phyloP scores from a whole-genome alignment of 2,888 invertebrate species.

The Automeris io region DNA sequence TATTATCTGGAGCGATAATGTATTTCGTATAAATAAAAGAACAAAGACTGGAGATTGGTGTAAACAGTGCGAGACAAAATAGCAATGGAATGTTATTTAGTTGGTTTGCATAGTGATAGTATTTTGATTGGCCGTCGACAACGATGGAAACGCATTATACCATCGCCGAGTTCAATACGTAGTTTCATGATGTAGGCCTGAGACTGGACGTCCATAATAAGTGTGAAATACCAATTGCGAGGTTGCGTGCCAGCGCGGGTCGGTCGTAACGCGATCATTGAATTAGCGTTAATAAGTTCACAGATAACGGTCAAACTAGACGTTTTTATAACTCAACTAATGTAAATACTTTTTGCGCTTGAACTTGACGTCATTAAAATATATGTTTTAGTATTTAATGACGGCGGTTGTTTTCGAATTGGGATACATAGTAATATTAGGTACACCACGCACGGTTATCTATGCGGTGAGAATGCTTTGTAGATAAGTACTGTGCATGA shows the following conservation, averaged over 20 bases:
- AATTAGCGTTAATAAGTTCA: constrained; percentile 57
- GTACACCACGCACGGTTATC: constrained; percentile 27
- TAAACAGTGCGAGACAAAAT: constrained; percentile 16
- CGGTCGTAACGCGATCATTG: constrained; percentile 56
- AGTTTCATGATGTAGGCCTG: constrained; percentile 19
- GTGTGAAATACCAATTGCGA: constrained; percentile 53
- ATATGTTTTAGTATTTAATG: constrained; percentile 12
- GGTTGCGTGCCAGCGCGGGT: constrained; percentile 48
- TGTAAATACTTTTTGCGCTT: constrained; percentile 22
- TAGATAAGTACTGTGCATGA: constrained; percentile 49
- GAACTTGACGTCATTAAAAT: constrained; percentile 14
- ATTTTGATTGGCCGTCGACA: constrained; percentile 27
- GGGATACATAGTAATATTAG: constrained; percentile 24
- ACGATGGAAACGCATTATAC: constrained; percentile 33
- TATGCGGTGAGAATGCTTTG: constrained; percentile 29
- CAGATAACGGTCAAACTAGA: constrained; percentile 41
- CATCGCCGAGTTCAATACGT: constrained; percentile 25
- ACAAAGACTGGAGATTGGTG: constrained; percentile 19
- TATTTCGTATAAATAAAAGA: constrained; percentile 16
- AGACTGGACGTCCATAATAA: constrained; percentile 15
- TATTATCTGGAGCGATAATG: constrained; percentile 20
- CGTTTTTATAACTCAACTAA: constrained; percentile 28
- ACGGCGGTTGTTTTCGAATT: constrained; percentile 32
- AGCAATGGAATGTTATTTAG: constrained; percentile 26
- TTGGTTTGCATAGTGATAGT: constrained; percentile 29